A percentile compares a stretch with the other conserved stretches of the same genome.
These are phyloP conservation scores for Brachyptera risi DNA, from an alignment of 2,888 invertebrate genomes.

Conservation along the genomic window DNA sequence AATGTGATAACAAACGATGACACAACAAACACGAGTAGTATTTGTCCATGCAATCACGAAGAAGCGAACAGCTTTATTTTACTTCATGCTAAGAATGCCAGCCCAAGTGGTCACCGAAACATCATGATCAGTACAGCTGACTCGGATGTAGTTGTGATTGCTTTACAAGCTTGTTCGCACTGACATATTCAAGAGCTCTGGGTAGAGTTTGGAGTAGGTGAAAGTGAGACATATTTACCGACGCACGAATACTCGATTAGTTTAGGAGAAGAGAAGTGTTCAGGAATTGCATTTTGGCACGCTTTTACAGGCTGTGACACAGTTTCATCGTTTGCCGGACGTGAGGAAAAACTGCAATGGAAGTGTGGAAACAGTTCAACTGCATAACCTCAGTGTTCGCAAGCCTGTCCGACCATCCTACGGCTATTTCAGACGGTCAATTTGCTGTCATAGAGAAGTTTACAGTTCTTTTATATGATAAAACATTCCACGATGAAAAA, in stretches of 20 bases:
- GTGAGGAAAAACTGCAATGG: background rate
- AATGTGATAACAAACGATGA: background rate
- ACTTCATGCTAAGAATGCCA: background rate
- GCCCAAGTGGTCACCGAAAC: background rate
- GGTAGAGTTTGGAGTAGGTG: background rate
- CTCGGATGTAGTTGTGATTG: background rate
- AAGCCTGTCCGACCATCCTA: background rate
- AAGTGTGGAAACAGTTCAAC: background rate
- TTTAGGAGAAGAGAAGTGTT: background rate
- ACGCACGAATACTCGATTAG: background rate
- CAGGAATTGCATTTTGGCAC: background rate
- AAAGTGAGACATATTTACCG: background rate
- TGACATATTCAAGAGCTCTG: background rate
- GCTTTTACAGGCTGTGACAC: background rate
- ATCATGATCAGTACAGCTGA: conserved; percentile 1
- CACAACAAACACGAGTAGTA: background rate
- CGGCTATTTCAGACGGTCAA: background rate
- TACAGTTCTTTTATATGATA: background rate
- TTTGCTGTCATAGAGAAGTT: background rate
- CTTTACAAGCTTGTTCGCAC: background rate
- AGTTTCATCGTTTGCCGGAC: background rate
- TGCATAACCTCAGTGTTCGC: background rate
- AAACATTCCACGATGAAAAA: background rate
- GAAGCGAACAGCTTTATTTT: background rate
- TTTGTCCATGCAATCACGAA: background rate